Evolutionary conservation across 2,797 vertebrate species (phyloP), one percentile per base, ranked within the genome.

Genomic region (Trichosurus vulpecula): DNA sequence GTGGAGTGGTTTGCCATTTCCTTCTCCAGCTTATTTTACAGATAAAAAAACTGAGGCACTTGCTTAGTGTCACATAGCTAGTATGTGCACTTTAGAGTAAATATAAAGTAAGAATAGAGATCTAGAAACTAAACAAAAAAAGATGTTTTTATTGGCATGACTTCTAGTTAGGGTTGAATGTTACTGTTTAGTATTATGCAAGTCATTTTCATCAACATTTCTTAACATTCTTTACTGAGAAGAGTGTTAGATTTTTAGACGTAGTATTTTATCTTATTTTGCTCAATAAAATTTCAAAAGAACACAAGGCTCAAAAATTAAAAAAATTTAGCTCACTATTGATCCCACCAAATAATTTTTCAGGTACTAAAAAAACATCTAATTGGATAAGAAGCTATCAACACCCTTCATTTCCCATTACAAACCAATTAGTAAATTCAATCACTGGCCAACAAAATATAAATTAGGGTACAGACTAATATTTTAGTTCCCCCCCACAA

Each of bases 231-330:
- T 87, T 87, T 51, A 51, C 10, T 27, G 74, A 87, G 74, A 87
- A 87, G 74, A 47, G 47, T 87, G 41, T 47, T 81, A 47, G 41
- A 87, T 87, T 87, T 47, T 87, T 51, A 87, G 74, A 94, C 98
- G 53, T 98, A 98, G 98, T 97, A 98, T 98, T 99, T 98, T 98
- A 97, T 97, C 98, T 98, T 98, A 97, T 98, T 98, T 98, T 98
- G 97, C 97, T 98, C 98, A 98, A 90, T 98, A 98, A 98, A 98
- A 97, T 98, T 98, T 98, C 98, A 98, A 98, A 97, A 97, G 96
- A 98, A 98, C 97, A 98, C 97, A 13, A 14, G 12, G 97, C 98
- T 97, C 3, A 97, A 97, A 98, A 98, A 96, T 98, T 54, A 98
- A 54, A n/a, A n/a, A n/a, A n/a, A n/a, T n/a, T n/a, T n/a, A n/a